Percentiles rank a stretch among this genome's conserved stretches.
Conservation (phyloP, 1,140 invertebrate genomes). For the Bicyclus anynana region DNA sequence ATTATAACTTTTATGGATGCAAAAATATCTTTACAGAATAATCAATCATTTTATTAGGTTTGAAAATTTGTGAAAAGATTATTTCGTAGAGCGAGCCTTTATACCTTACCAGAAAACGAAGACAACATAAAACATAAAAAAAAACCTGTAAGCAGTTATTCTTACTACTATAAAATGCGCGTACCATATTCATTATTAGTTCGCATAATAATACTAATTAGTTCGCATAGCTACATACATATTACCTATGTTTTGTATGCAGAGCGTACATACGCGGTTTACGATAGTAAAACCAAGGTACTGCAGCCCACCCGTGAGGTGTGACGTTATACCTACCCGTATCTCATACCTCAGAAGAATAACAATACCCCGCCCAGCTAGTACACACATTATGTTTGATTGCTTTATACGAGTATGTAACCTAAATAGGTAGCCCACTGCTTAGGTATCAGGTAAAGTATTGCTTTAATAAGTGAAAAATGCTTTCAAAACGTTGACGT, state of each 20-base stretch:
- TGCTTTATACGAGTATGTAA: conserved; percentile 38
- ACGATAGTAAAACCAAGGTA: conserved; percentile 35
- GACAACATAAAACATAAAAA: no score
- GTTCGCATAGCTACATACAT: conserved; percentile 6
- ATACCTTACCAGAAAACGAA: no score
- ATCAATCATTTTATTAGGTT: no score
- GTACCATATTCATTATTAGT: not conserved
- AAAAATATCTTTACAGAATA: no score
- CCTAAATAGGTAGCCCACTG: conserved; percentile 35
- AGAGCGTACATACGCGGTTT: conserved; percentile 30
- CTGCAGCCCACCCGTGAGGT: conserved; percentile 47
- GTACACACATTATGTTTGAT: conserved; percentile 39
- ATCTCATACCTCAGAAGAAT: conserved; percentile 42
- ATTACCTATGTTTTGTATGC: conserved; percentile 45
- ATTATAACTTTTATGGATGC: no score
- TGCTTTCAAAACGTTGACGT: no score
- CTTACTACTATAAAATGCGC: no score
- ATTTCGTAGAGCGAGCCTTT: no score
- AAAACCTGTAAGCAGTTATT: no score
- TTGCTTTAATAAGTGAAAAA: no score
- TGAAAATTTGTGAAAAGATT: no score
- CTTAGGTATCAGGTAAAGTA: conserved; percentile 14
- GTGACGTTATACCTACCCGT: conserved; percentile 40
- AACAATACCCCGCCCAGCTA: conserved; percentile 44
- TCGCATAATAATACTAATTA: no score